phyloP scores from a whole-genome alignment of 2,113 vertebrate species.

The Chamaetylas fuelleborni region DNA sequence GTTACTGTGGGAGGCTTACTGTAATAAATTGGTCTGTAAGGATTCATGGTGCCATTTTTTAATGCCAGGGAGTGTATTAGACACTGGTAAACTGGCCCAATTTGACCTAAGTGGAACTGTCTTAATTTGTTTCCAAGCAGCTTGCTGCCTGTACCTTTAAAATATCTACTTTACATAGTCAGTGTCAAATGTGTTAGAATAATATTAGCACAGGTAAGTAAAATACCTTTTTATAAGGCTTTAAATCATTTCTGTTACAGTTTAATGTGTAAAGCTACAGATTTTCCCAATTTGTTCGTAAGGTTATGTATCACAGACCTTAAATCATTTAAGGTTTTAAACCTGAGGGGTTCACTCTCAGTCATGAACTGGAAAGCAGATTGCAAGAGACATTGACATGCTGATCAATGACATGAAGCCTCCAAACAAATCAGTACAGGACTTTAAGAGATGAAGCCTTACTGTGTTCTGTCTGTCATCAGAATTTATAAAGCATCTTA shows the following conservation, averaged over 20 bases:
- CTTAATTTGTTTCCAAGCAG: slow-evolving; percentile 14
- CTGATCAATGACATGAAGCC: slow-evolving; percentile 52
- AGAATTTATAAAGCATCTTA: slow-evolving; percentile 62
- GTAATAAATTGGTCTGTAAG: neutral
- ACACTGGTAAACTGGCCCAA: neutral
- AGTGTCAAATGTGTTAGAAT: slow-evolving; percentile 46
- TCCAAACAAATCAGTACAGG: slow-evolving; percentile 54
- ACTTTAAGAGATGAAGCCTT: slow-evolving; percentile 42
- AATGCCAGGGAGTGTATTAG: neutral
- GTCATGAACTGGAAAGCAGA: slow-evolving; percentile 33
- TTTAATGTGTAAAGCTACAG: slow-evolving; percentile 49
- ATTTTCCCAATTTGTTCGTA: slow-evolving; percentile 34
- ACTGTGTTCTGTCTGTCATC: slow-evolving; percentile 53
- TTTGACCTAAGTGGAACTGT: slow-evolving; percentile 1
- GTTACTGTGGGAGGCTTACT: neutral
- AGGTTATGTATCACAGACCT: slow-evolving; percentile 41
- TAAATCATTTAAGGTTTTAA: slow-evolving; percentile 43
- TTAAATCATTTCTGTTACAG: slow-evolving; percentile 27
- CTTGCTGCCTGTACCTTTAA: slow-evolving; percentile 1
- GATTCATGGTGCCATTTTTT: neutral
- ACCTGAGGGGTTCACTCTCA: slow-evolving; percentile 53
- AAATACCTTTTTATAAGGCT: slow-evolving; percentile 45
- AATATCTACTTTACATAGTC: neutral
- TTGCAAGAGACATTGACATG: slow-evolving; percentile 41
- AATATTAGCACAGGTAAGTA: slow-evolving; percentile 39